phyloP scores from a whole-genome alignment of 2,888 invertebrate genomes.

The Luperina testacea region DNA sequence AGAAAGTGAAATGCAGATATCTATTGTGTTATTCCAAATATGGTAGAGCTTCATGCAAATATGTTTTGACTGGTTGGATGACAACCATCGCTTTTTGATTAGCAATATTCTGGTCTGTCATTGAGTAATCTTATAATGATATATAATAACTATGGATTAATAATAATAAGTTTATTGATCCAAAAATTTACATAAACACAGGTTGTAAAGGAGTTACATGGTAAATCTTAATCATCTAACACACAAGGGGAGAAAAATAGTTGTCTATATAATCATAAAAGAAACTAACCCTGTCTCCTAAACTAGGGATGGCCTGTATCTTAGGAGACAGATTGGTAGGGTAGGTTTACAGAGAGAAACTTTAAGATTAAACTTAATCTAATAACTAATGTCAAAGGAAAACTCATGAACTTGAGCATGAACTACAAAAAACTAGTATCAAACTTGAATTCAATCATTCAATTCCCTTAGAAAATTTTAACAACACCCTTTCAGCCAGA shows the following conservation, averaged over 20 bases:
- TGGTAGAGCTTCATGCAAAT: neutral
- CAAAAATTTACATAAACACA: no score
- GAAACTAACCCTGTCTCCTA: no score
- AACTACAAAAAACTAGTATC: neutral
- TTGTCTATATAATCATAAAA: no score
- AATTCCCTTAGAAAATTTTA: no score
- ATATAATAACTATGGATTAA: no score
- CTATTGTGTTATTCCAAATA: neutral
- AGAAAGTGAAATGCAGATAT: constrained; percentile 6
- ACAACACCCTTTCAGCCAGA: constrained; percentile 21
- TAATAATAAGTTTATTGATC: no score
- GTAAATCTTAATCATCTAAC: no score
- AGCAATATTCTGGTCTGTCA: neutral
- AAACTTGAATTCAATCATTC: neutral
- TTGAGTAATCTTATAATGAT: neutral
- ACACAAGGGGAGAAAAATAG: no score
- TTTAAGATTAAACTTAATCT: neutral
- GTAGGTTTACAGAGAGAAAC: neutral
- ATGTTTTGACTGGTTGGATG: neutral
- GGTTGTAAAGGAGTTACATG: no score
- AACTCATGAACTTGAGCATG: neutral
- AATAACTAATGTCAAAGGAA: no score
- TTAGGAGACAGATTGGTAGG: no score
- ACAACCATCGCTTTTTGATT: neutral
- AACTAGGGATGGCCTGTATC: no score